phyloP scores from a whole-genome alignment of 35 echinoderm and acorn worm genomes.

The Anneissia japonica region DNA sequence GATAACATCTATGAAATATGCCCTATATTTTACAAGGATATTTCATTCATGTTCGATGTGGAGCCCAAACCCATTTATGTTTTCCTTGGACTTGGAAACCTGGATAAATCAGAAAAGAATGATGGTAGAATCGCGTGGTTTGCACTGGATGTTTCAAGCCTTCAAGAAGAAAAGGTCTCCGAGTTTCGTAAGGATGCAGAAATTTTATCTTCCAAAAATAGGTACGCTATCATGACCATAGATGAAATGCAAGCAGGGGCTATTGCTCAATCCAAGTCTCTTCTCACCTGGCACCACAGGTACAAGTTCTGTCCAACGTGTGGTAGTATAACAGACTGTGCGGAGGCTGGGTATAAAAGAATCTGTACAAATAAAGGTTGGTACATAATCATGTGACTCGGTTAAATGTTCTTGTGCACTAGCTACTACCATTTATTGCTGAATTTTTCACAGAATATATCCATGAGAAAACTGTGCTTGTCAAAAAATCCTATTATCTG shows the following conservation, averaged over 20 bases:
- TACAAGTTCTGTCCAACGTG: slow-evolving; percentile 95
- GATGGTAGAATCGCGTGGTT: slow-evolving; percentile 51
- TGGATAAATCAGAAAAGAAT: neutral
- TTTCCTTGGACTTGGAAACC: slow-evolving; percentile 55
- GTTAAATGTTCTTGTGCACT: no score
- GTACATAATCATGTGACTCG: no score
- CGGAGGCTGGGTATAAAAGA: slow-evolving; percentile 88
- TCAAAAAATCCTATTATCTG: no score
- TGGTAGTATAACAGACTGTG: slow-evolving; percentile 36
- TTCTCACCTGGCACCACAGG: slow-evolving; percentile 76
- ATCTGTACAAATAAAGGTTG: slow-evolving; percentile 70
- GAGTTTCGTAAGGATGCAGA: slow-evolving; percentile 43
- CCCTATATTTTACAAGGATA: slow-evolving; percentile 32
- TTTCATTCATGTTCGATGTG: slow-evolving; percentile 45
- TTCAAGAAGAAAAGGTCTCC: slow-evolving; percentile 36
- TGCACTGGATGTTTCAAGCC: slow-evolving; percentile 60
- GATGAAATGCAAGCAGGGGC: slow-evolving; percentile 63
- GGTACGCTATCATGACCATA: slow-evolving; percentile 59
- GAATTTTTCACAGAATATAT: no score
- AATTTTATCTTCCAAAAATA: slow-evolving; percentile 31
- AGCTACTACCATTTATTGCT: no score
- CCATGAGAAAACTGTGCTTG: no score
- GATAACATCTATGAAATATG: slow-evolving; percentile 53
- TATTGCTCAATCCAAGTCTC: slow-evolving; percentile 64
- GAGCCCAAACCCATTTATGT: slow-evolving; percentile 24